Base-by-base conservation (phyloP, 2,797 vertebrate species). In the Ammospiza maritima region DNA sequence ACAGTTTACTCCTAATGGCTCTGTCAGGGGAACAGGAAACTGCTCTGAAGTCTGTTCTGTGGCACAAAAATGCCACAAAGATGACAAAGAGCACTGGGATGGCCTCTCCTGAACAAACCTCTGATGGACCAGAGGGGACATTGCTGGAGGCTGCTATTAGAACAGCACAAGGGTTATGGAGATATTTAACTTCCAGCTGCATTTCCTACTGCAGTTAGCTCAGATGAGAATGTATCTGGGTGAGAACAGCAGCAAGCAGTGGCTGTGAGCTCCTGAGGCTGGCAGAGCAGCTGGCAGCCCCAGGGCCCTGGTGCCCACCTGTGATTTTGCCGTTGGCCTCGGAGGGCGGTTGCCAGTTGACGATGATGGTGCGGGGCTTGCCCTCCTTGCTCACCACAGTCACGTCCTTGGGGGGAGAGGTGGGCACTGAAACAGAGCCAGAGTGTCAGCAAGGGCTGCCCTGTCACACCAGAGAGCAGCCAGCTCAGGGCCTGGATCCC, bases 291-390 rank as follows among this genome's bases (percentile, higher is more conserved):
- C 17, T 0, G 75, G 78, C 81, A 74, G 60, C 30, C 34, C 64
- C 50, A 13, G 29, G 9, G 9, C 6, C 77, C 51, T 9, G 2
- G 4, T 30, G 61, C 11, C 47, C 74, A 99, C 99, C 99, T 92
- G 99, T 99, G 92, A 99, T 99, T 96, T 99, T 99, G 81, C 99
- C 99, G 3, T 99, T 99, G 97, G 99, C 99, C 96, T 99, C 99
- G 1, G 99, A 99, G 0, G 99, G 99, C 32, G 99, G 99, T 97
- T 99, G 99, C 99, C 99, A 99, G 97, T 99, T 99, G 15, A 99
- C 98, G 50, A 99, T 99, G 77, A 99, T 99, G 73, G 99, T 99
- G 70, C 99, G 98, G 25, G 99, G 99, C 34, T 99, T 99, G 67
- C 99, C 99, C 96, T 99, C 99, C 97, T 99, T 99, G 98, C 99